These are phyloP conservation scores for Agraylea sexmaculata DNA, from an alignment of 1,140 invertebrate genomes.

Conservation along the genomic window DNA sequence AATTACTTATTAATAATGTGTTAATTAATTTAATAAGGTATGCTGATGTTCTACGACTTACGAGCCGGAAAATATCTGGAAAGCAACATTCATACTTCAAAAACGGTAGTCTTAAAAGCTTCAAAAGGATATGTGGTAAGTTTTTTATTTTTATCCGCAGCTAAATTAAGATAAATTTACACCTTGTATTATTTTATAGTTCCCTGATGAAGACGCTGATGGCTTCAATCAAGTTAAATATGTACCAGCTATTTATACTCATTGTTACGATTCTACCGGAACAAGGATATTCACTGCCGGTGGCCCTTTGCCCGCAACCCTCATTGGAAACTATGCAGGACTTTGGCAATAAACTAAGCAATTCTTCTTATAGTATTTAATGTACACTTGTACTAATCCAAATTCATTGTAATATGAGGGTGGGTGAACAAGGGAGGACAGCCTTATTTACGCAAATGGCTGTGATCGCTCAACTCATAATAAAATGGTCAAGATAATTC, in stretches of 20 bases:
- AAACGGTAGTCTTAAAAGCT: conserved; percentile 78
- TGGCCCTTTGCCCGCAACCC: conserved; percentile 78
- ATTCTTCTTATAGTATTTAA: too few species aligned
- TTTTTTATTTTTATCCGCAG: too few species aligned
- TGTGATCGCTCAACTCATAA: too few species aligned
- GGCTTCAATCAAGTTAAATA: conserved; percentile 76
- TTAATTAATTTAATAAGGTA: conserved; percentile 33
- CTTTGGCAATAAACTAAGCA: conserved; percentile 47
- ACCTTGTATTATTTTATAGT: conserved; percentile 35
- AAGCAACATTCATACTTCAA: conserved; percentile 74
- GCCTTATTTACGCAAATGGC: too few species aligned
- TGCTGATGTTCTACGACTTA: conserved; percentile 89
- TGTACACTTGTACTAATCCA: too few species aligned
- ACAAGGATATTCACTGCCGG: conserved; percentile 88
- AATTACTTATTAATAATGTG: not conserved
- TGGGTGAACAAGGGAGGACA: too few species aligned
- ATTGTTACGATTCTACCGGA: conserved; percentile 86
- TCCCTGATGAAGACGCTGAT: conserved; percentile 73
- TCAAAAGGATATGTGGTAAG: conserved; percentile 84
- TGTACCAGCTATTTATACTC: conserved; percentile 89
- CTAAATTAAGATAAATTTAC: not conserved
- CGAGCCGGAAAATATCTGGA: conserved; percentile 84
- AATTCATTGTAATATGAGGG: too few species aligned
- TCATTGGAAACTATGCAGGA: conserved; percentile 73
- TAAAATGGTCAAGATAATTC: too few species aligned